These are phyloP conservation scores for Sturmia bella DNA, from an alignment of 2,888 invertebrate species.

Conservation along the genomic window DNA sequence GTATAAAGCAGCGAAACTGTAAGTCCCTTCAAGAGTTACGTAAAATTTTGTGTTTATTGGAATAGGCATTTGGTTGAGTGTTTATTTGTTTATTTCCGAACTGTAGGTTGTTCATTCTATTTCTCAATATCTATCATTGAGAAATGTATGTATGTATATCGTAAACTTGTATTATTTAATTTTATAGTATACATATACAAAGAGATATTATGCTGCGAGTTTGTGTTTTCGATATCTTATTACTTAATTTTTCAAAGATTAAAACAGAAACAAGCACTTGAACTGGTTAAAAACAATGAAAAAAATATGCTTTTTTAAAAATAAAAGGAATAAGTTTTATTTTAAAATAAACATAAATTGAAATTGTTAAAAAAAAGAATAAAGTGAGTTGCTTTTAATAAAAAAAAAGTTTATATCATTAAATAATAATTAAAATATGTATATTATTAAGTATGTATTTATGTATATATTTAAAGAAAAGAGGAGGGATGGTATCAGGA, in stretches of 20 bases:
- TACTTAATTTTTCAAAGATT: not conserved
- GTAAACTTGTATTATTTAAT: constrained; percentile 12
- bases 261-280: constrained; percentile 21
- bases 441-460: constrained; percentile 43
- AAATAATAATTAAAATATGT: constrained; percentile 58
- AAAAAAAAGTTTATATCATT: constrained; percentile 47
- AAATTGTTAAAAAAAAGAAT: constrained; percentile 43
- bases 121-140: constrained; percentile 26
- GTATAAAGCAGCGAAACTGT: not conserved
- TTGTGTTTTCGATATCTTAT: constrained; percentile 39
- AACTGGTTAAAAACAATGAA: constrained; percentile 9
- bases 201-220: constrained; percentile 51
- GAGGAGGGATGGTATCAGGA: not conserved
- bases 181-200: constrained; percentile 20
- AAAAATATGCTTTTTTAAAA: constrained; percentile 1
- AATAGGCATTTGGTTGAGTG: constrained; percentile 6
- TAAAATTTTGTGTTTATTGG: constrained; percentile 1
- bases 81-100: constrained; percentile 21
- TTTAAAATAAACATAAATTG: constrained; percentile 55
- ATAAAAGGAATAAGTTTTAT: constrained; percentile 55
- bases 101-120: constrained; percentile 24
- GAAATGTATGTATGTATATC: constrained; percentile 42
- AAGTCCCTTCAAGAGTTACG: constrained; percentile 11
- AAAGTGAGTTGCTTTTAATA: constrained; percentile 21
- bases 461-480: constrained; percentile 41